These are phyloP conservation scores for Atta cephalotes DNA, from an alignment of 1,140 invertebrate species.

Conservation along the genomic window DNA sequence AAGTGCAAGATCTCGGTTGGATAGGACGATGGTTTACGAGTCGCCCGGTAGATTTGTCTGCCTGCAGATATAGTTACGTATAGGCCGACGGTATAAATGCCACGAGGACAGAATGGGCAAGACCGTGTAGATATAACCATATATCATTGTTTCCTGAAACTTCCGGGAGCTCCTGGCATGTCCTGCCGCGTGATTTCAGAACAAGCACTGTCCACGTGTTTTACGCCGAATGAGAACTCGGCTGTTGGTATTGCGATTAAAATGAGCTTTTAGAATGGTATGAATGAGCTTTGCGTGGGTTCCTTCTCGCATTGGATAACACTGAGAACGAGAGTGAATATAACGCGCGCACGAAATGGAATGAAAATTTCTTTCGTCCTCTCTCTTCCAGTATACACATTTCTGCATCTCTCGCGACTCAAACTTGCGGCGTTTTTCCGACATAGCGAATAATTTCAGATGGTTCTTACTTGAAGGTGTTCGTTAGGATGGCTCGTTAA, in stretches of 20 bases:
- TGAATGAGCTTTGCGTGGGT: conserved; percentile 23
- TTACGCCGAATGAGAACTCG: conserved; percentile 24
- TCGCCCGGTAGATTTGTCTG: conserved; percentile 35
- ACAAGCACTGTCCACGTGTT: conserved; percentile 37
- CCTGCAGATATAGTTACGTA: conserved; percentile 16
- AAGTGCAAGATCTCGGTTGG: conserved; percentile 14
- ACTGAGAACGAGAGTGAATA: not conserved
- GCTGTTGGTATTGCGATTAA: conserved; percentile 29
- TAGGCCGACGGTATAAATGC: conserved; percentile 36
- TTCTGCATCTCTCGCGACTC: not conserved
- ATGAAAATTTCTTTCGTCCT: conserved; percentile 37
- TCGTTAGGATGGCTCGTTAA: conserved; percentile 31
- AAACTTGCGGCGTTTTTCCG: not conserved
- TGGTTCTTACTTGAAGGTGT: not conserved
- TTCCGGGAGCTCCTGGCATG: conserved; percentile 47
- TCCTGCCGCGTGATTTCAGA: conserved; percentile 57
- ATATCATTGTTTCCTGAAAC: conserved; percentile 53
- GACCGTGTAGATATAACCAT: conserved; percentile 29
- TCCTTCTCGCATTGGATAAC: not conserved
- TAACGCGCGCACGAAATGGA: conserved; percentile 11
- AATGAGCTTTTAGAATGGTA: conserved; percentile 30
- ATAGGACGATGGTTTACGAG: conserved; percentile 36
- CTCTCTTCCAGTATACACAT: not conserved
- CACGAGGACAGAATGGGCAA: conserved; percentile 12
- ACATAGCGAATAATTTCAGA: conserved; percentile 10